Conservation (phyloP, 2,797 vertebrate genomes). For the Meda fulgida region DNA sequence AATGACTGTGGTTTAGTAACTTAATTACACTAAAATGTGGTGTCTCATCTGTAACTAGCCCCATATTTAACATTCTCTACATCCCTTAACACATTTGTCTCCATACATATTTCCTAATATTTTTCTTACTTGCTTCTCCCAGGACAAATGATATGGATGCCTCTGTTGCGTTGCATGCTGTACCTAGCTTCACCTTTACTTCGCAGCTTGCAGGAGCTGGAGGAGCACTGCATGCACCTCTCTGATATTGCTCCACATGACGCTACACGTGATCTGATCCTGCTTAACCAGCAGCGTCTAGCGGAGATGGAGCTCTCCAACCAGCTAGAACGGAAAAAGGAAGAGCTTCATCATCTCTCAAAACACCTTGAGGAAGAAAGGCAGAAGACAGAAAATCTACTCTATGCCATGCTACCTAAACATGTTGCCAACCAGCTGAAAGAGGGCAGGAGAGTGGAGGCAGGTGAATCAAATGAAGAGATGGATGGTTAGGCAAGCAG, state of each 20-base stretch:
- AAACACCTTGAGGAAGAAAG: conserved; percentile 83
- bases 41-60: not conserved
- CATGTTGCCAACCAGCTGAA: conserved; percentile 84
- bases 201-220: conserved; percentile 78
- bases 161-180: conserved; percentile 77
- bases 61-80: not conserved
- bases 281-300: conserved; percentile 83
- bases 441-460: conserved; percentile 82
- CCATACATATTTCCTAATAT: not conserved
- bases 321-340: conserved; percentile 84
- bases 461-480: conserved; percentile 70
- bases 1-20: not conserved
- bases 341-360: conserved; percentile 77
- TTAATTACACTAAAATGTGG: not conserved
- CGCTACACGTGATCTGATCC: conserved; percentile 81
- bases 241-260: conserved; percentile 83
- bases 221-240: conserved; percentile 82
- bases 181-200: conserved; percentile 82
- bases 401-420: conserved; percentile 84
- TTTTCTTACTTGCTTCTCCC: conserved; percentile 26
- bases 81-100: not conserved
- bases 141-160: conserved; percentile 89
- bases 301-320: conserved; percentile 84
- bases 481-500: not conserved
- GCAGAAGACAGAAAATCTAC: conserved; percentile 80